phyloP scores from a whole-genome alignment of 2,797 vertebrate genomes.

The Urosaurus nigricauda region DNA sequence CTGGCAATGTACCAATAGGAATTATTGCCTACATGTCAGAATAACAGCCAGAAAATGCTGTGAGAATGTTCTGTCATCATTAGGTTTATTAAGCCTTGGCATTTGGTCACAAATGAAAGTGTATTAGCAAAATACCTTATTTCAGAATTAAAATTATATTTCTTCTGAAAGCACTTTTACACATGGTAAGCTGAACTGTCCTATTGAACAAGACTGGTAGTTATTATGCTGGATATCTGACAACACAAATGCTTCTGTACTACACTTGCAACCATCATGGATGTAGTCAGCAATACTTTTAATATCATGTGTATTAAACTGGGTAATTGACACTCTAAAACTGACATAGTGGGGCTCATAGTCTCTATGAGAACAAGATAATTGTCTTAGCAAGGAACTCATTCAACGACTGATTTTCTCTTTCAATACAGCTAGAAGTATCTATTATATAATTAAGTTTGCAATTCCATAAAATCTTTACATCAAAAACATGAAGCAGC shows the following conservation, averaged over 20 bases:
- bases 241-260: not conserved
- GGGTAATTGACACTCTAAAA: not conserved
- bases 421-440: not conserved
- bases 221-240: not conserved
- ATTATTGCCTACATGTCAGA: not conserved
- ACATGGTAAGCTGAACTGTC: not conserved
- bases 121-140: not conserved
- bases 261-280: not conserved
- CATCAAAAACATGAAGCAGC: not conserved
- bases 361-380: too few species aligned
- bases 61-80: too few species aligned
- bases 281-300: not conserved
- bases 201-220: too few species aligned
- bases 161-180: not conserved
- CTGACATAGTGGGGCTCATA: too few species aligned
- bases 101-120: too few species aligned
- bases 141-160: too few species aligned
- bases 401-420: not conserved
- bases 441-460: not conserved
- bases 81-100: too few species aligned
- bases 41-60: not conserved
- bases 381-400: not conserved
- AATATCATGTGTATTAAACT: not conserved
- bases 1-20: not conserved
- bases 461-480: not conserved